Evolutionary conservation across 2,888 invertebrate species (phyloP), one percentile per base, ranked within the genome.

Genomic region (Xestia ashworthii): DNA sequence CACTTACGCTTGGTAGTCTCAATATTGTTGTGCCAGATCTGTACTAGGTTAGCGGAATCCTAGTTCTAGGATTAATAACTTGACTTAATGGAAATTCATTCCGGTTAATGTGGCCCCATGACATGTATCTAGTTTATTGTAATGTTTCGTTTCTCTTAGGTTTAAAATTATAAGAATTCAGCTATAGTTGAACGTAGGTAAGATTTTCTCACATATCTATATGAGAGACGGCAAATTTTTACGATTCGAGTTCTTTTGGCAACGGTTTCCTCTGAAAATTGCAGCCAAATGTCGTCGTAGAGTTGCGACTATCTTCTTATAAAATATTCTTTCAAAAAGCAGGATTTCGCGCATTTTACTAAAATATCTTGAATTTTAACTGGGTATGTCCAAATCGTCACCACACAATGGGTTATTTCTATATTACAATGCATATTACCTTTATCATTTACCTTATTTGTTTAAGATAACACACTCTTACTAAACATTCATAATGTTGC

Each of bases 11-110:
- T 89, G 80, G 92, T 91, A 93, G 91, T 94, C 93, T 93, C 93
- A 90, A 93, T 95, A 94, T 94, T 94, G 93, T 94, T 94, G 93
- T 93, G 93, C 94, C 89, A 94, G 94, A 95, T 95, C 92, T 93
- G 88, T 92, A 90, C 87, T 91, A 90, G 91, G 93, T 92, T 93
- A 92, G 89, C 89, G 87, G 90, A 92, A 92, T 91, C 91, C 91
- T 91, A 91, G 90, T 92, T 92, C 90, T 93, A 91, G 91, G 91
- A 93, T 93, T 93, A 94, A 93, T 93, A 93, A 93, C 91, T 92
- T 88, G 87, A 87, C 83, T 84, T 91, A 90, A 91, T 91, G 87
- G 87, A 89, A 90, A 89, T 87, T 87, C 83, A 83, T 85, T 84
- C 80, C 71, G 46, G 64, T 71, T 79, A 80, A 82, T 66, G 70